These are phyloP conservation scores for Rhodophaea formosa DNA, from an alignment of 2,888 invertebrate species.

Conservation along the genomic window DNA sequence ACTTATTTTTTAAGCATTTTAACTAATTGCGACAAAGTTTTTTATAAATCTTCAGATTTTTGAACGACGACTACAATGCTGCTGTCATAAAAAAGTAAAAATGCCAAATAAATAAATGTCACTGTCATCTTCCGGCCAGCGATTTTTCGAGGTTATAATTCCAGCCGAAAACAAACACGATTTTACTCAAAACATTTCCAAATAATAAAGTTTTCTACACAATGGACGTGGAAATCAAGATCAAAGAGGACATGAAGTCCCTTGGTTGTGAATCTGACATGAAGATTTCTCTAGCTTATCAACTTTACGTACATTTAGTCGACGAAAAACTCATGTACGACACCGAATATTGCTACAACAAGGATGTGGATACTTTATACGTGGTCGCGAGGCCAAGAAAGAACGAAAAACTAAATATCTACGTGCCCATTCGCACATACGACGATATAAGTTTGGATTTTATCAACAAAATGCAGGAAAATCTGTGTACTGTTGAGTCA, in stretches of 20 bases:
- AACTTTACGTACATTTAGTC: conserved; percentile 66
- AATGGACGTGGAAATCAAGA: conserved; percentile 69
- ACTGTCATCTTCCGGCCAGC: too few species aligned
- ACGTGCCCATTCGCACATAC: conserved; percentile 62
- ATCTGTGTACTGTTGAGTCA: conserved; percentile 69
- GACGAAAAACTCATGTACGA: conserved; percentile 76
- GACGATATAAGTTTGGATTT: conserved; percentile 56
- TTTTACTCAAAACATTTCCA: background rate
- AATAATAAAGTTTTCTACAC: background rate
- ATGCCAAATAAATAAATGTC: too few species aligned
- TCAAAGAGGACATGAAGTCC: conserved; percentile 68
- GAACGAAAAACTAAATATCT: conserved; percentile 65
- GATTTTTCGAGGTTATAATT: background rate
- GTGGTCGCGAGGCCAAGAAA: conserved; percentile 65
- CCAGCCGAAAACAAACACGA: background rate
- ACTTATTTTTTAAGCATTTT: too few species aligned
- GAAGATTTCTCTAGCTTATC: conserved; percentile 65
- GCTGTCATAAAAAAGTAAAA: too few species aligned
- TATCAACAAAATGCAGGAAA: conserved; percentile 64
- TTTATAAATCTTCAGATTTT: too few species aligned
- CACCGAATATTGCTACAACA: conserved; percentile 71
- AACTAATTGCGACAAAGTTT: too few species aligned
- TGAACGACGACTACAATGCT: too few species aligned
- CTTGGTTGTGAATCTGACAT: conserved; percentile 65
- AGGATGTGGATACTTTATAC: conserved; percentile 66